Conservation (phyloP, 2,113 vertebrate species). For the Rhea pennata region DNA sequence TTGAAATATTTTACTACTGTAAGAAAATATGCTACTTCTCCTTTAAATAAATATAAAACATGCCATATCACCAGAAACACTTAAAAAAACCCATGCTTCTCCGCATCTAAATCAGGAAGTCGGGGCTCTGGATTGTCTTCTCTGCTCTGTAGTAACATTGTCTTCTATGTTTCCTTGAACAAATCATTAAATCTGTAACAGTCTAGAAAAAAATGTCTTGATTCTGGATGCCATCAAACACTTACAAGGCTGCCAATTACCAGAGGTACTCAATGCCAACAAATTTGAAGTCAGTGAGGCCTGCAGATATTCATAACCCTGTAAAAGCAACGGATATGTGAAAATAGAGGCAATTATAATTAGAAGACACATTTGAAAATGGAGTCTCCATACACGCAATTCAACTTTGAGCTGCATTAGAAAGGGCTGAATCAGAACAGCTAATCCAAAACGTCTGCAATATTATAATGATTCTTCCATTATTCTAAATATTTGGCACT, state of each 20-base stretch:
- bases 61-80: not conserved
- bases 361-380: not conserved
- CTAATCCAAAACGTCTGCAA: fast-evolving
- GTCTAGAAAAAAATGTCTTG: not conserved
- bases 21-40: not conserved
- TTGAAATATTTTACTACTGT: not conserved
- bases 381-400: not conserved
- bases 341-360: not conserved
- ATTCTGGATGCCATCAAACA: not conserved
- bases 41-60: not conserved
- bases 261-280: not conserved
- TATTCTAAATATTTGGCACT: not conserved
- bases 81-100: not conserved
- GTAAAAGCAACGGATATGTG: not conserved
- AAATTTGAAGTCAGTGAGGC: not conserved
- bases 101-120: not conserved
- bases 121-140: not conserved
- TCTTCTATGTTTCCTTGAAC: not conserved
- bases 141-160: not conserved
- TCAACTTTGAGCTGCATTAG: not conserved
- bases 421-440: not conserved
- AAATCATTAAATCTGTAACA: not conserved
- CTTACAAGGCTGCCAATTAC: not conserved
- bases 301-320: not conserved
- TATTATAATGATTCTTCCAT: not conserved